These are phyloP conservation scores for Polymixis flavicincta DNA, from an alignment of 2,888 invertebrate genomes.

Conservation along the genomic window DNA sequence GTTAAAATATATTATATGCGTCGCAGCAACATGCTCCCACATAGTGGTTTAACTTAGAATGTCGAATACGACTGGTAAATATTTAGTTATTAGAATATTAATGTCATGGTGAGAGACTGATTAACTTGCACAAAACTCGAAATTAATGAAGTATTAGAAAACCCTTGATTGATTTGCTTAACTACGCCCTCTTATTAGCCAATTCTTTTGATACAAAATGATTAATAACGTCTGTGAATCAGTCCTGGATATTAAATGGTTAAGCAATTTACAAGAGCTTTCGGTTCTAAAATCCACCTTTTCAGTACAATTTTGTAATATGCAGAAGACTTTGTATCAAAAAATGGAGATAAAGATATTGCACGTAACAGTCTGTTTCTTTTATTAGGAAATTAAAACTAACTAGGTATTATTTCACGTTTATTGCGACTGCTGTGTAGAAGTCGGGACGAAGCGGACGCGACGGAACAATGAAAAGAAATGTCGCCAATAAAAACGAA, in stretches of 20 bases:
- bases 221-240: no score
- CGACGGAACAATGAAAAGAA: constrained; percentile 58
- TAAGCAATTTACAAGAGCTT: not conserved
- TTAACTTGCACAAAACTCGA: not conserved
- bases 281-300: not conserved
- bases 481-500: constrained; percentile 55
- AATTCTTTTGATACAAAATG: not conserved
- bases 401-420: constrained; percentile 62
- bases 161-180: not conserved
- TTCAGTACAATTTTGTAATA: not conserved
- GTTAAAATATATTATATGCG: constrained; percentile 66
- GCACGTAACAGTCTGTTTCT: constrained; percentile 45
- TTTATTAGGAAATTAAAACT: constrained; percentile 62
- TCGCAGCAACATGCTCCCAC: constrained; percentile 36
- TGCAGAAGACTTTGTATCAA: constrained; percentile 5
- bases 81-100: constrained; percentile 17
- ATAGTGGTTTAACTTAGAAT: constrained; percentile 46
- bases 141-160: not conserved
- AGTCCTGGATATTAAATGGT: not conserved
- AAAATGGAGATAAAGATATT: constrained; percentile 38
- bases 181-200: not conserved
- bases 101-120: not conserved
- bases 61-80: constrained; percentile 29
- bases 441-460: constrained; percentile 50
- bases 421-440: constrained; percentile 56